Conservation (phyloP, 1,140 invertebrate genomes). For the Trialeurodes vaporariorum region DNA sequence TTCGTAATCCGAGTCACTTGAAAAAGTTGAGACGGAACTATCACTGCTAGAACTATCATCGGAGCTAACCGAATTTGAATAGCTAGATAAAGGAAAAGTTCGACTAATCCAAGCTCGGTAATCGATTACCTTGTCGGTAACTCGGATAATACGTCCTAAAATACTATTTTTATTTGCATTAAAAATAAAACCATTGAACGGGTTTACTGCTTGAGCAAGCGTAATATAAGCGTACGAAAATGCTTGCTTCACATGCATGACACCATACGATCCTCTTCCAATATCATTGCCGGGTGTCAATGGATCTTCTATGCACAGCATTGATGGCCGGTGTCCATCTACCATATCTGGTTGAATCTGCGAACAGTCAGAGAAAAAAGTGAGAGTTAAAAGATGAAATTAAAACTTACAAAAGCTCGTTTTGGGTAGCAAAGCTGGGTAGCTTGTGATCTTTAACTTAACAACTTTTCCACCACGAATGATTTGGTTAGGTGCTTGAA, state of each 20-base stretch:
- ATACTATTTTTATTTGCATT: conserved; percentile 50
- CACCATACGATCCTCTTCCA: conserved; percentile 90
- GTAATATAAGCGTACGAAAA: conserved; percentile 91
- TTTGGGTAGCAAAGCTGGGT: too few relatives aligned
- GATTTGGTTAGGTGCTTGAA: too few relatives aligned
- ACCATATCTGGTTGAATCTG: conserved; percentile 77
- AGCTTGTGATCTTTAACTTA: too few relatives aligned
- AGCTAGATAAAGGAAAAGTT: conserved; percentile 36
- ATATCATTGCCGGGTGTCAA: conserved; percentile 89
- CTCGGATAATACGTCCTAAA: conserved; percentile 77
- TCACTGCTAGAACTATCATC: background rate
- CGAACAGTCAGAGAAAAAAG: conserved; percentile 20
- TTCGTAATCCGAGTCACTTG: background rate
- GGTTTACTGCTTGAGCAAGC: conserved; percentile 67
- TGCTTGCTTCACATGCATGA: conserved; percentile 70
- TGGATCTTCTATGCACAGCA: conserved; percentile 97
- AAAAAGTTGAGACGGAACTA: background rate
- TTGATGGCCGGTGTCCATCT: conserved; percentile 80
- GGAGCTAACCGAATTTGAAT: background rate
- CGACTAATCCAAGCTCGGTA: conserved; percentile 68
- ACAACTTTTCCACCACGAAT: too few relatives aligned
- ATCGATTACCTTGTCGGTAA: conserved; percentile 87
- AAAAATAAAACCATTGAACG: conserved; percentile 42
- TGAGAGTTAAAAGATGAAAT: conserved; percentile 12
- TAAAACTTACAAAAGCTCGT: too few relatives aligned